These are phyloP conservation scores for human (Homo sapiens) DNA, from an alignment of 2,113 vertebrate species.

Conservation along the genomic window DNA sequence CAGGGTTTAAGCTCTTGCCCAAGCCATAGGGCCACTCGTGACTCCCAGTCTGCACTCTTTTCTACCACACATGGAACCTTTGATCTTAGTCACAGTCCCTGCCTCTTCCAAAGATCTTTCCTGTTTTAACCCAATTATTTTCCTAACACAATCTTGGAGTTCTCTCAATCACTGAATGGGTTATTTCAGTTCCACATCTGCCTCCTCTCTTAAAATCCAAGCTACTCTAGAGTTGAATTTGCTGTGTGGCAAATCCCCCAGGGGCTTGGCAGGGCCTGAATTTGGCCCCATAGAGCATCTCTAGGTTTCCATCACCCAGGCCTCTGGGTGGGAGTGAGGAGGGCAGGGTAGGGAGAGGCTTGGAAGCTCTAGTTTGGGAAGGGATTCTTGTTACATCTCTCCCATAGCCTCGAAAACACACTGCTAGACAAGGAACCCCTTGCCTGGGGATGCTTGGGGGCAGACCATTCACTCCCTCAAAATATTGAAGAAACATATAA, in stretches of 20 bases:
- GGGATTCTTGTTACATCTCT: neutral
- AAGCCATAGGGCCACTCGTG: neutral
- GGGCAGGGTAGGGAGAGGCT: neutral
- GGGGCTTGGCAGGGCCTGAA: neutral
- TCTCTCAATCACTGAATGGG: neutral
- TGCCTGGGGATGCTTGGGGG: neutral
- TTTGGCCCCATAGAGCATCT: accelerated
- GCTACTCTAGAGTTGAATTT: neutral
- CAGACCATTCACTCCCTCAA: neutral
- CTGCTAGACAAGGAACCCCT: neutral
- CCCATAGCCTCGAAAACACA: neutral
- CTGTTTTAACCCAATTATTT: neutral
- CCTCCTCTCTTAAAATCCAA: neutral
- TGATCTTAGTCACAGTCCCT: neutral
- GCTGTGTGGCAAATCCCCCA: neutral
- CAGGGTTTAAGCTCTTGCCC: neutral
- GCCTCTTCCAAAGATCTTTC: neutral
- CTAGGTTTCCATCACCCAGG: neutral
- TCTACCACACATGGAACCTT: neutral
- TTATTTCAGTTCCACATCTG: neutral
- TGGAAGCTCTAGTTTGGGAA: neutral
- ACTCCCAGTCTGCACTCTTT: neutral
- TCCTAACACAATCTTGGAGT: neutral
- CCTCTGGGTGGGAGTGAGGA: neutral
- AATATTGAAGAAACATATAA: neutral